A percentile compares a stretch with the other conserved stretches of the same genome.
These are phyloP conservation scores for Gymnoscopelus braueri DNA, from an alignment of 2,797 vertebrate genomes.

Conservation along the genomic window DNA sequence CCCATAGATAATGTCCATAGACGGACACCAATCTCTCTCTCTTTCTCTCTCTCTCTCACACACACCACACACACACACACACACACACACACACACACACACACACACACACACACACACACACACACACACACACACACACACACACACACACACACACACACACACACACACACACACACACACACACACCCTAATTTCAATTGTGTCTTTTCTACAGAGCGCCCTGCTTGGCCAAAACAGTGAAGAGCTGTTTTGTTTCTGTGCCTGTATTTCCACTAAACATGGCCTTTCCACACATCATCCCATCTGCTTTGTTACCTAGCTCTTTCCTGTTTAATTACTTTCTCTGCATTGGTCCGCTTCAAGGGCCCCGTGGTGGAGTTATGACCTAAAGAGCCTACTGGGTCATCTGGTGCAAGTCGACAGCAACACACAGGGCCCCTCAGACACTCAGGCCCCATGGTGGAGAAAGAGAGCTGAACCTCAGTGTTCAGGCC, in stretches of 20 bases:
- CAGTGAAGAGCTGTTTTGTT: no score
- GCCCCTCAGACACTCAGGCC: conserved; percentile 11
- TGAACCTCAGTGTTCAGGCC: conserved; percentile 50
- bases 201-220: not conserved
- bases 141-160: conserved; percentile 13
- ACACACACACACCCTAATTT: not conserved
- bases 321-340: no score
- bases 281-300: no score
- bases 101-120: conserved; percentile 23
- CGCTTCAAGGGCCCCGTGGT: no score
- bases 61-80: conserved; percentile 10
- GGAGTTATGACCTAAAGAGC: no score
- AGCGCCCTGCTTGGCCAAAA: no score
- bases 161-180: not conserved
- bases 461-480: conserved; percentile 44
- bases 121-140: conserved; percentile 25
- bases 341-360: no score
- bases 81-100: conserved; percentile 21
- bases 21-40: no score
- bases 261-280: no score
- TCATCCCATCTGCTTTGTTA: no score
- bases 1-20: not conserved
- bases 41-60: not conserved
- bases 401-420: no score
- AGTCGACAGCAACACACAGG: not conserved